A percentile compares a stretch with the other conserved stretches of the same genome.
These are phyloP conservation scores for Hippocampus zosterae DNA, from an alignment of 2,113 vertebrate species.

Conservation along the genomic window DNA sequence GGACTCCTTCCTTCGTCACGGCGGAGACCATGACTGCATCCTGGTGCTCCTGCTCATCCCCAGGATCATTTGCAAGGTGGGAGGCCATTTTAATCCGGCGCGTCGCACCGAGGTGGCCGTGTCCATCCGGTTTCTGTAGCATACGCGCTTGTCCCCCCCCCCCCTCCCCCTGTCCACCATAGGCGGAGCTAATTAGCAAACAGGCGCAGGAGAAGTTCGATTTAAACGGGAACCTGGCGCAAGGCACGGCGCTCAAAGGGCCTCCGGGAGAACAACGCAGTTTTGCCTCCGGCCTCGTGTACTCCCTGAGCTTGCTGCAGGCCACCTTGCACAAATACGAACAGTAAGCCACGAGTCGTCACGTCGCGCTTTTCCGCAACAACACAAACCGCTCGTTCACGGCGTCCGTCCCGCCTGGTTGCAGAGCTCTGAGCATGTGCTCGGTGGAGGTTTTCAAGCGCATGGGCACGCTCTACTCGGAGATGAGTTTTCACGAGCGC, in stretches of 20 bases:
- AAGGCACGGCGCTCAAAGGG: constrained; percentile 76
- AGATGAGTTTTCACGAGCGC: constrained; percentile 94
- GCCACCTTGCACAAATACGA: constrained; percentile 93
- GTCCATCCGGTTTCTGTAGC: neutral
- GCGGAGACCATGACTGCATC: constrained; percentile 90
- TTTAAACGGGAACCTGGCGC: constrained; percentile 75
- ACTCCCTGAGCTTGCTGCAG: constrained; percentile 89
- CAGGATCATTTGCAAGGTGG: constrained; percentile 92
- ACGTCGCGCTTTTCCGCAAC: neutral
- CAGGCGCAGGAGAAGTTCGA: constrained; percentile 97
- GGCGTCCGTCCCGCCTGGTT: neutral
- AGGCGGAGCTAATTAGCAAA: constrained; percentile 96
- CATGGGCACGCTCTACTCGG: constrained; percentile 88
- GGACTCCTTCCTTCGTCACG: constrained; percentile 91
- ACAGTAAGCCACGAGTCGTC: constrained; percentile 52
- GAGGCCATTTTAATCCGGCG: neutral
- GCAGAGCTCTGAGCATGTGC: constrained; percentile 84
- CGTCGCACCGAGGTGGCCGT: neutral
- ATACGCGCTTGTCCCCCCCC: rapidly evolving
- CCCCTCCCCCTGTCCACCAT: too few relatives aligned
- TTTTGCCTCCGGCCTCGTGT: constrained; percentile 90
- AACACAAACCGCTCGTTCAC: neutral
- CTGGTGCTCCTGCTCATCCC: constrained; percentile 93
- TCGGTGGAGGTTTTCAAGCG: constrained; percentile 90
- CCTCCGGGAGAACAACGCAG: constrained; percentile 88